Evolutionary conservation across 2,797 vertebrate species (phyloP), one percentile per base, ranked within the genome.

Genomic region (Alectoris magna): DNA sequence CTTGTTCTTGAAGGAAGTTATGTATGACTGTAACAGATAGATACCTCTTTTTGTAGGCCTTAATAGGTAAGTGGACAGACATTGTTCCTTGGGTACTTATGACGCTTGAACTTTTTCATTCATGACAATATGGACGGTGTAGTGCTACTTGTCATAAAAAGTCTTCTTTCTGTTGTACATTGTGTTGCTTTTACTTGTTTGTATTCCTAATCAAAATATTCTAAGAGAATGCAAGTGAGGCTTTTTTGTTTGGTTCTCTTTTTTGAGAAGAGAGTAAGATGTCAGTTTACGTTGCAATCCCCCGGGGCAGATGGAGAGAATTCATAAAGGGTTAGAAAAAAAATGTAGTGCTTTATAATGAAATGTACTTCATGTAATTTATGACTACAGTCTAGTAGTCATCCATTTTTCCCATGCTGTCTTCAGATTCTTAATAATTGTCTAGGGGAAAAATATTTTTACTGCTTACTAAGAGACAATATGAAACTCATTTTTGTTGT

Each of bases 321-420:
- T 98, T 97, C 96, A 97, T 96, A 97, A 97, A 97, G 94, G 87
- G 87, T 95, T 95, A 95, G 82, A 91, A 93, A 97, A 53, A 15
- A 43, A 97, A 96, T 88, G 91, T 93, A 88, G 78, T 96, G 73
- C 80, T 98, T 96, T 95, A 96, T 97, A 97, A 97, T 97, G 96
- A 97, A 98, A 97, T 73, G 95, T 93, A 97, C 89, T 95, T 97
- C 91, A 16, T 95, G 92, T 97, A 97, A 97, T 98, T 97, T 98
- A 98, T 96, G 97, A 91, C 93, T 96, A 79, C 93, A 96, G 85
- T 93, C 90, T 88, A 59, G 3, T 77, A 97, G 87, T 95, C 91
- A 93, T 90, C 81, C 75, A 71, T 78, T 94, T 90, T 91, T 72
- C 66, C 31, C 0, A 0, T 73, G 70, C 39, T 95, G 86, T 68